phyloP scores from a whole-genome alignment of 2,797 vertebrate species.

The Clarias laeviceps region DNA sequence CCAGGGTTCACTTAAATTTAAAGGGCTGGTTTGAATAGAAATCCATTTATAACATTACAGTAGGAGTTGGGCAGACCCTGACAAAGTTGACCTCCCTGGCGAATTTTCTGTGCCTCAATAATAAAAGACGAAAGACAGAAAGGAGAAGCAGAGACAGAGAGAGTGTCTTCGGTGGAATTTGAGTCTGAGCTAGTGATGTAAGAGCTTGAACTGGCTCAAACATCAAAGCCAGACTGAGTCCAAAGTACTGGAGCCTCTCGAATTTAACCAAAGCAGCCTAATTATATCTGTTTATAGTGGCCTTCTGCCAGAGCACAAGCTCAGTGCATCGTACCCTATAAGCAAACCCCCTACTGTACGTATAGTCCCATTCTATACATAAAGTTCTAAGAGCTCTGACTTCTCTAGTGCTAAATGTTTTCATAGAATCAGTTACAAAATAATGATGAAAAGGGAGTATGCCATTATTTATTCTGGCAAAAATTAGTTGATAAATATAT shows the following conservation, averaged over 20 bases:
- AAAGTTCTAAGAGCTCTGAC: background rate
- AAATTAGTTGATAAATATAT: too few species aligned
- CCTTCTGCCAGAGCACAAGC: constrained; percentile 40
- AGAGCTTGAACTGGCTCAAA: constrained; percentile 43
- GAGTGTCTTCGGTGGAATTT: constrained; percentile 21
- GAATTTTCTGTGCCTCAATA: constrained; percentile 4
- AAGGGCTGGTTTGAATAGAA: background rate
- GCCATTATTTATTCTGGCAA: background rate
- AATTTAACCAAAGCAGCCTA: constrained; percentile 36
- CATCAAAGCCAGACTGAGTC: constrained; percentile 49
- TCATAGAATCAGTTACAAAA: background rate
- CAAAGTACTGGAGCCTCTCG: constrained; percentile 48
- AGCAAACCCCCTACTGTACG: constrained; percentile 8
- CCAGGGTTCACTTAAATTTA: background rate
- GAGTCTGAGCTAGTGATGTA: constrained; percentile 45
- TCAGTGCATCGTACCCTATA: constrained; percentile 28
- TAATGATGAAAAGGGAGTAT: background rate
- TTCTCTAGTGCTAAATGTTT: background rate
- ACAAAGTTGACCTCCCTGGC: background rate
- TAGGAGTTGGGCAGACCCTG: background rate
- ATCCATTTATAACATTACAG: background rate
- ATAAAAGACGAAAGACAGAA: constrained; percentile 6
- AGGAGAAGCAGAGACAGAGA: constrained; percentile 1
- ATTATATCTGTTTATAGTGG: constrained; percentile 51
- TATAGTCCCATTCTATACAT: background rate